These are phyloP conservation scores for Acrocephalus scirpaceus DNA, from an alignment of 2,797 vertebrate species.

Conservation along the genomic window DNA sequence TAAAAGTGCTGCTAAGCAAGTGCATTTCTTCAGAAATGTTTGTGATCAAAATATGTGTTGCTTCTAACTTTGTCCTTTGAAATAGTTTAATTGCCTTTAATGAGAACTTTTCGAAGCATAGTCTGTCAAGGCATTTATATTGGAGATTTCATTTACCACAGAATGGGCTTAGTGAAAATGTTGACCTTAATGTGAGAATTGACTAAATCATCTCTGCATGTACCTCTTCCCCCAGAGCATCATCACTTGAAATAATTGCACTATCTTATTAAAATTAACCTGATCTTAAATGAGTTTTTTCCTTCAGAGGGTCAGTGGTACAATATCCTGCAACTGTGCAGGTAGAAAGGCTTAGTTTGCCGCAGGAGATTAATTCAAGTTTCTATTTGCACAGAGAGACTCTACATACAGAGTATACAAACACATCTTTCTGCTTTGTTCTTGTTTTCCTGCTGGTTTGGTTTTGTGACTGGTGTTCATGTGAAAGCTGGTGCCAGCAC, in stretches of 20 bases:
- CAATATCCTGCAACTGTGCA: not conserved
- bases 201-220: not conserved
- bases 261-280: not conserved
- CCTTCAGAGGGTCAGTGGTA: not conserved
- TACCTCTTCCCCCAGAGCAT: not conserved
- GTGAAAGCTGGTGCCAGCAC: not conserved
- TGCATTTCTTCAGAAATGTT: not conserved
- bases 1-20: not conserved
- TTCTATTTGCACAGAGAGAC: not conserved
- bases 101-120: not conserved
- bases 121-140: not conserved
- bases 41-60: not conserved
- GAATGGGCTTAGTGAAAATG: not conserved
- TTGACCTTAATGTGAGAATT: not conserved
- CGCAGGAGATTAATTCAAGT: not conserved
- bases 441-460: not conserved
- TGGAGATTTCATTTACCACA: not conserved
- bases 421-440: not conserved
- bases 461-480: not conserved
- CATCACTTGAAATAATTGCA: not conserved
- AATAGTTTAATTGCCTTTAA: not conserved
- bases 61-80: not conserved
- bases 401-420: not conserved
- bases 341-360: not conserved
- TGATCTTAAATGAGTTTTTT: not conserved